These are phyloP conservation scores for Theonella swinhoei DNA, from an alignment of 37 sponge, comb jelly and placozoan species.

Conservation along the genomic window DNA sequence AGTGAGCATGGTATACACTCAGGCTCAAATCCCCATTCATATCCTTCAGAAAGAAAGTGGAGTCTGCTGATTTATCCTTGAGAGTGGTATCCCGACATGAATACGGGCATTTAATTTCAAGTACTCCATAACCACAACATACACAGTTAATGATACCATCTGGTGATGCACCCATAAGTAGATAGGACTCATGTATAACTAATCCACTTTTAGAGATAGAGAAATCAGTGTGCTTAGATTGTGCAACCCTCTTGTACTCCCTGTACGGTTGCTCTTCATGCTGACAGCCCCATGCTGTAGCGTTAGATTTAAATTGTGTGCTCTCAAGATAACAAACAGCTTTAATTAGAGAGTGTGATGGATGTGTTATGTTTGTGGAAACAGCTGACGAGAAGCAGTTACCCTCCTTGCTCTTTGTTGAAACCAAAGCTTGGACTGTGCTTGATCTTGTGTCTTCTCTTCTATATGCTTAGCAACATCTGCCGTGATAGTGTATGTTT, in stretches of 20 bases:
- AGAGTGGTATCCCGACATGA: constrained; percentile 14
- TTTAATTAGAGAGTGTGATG: constrained; percentile 49
- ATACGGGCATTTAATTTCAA: constrained; percentile 55
- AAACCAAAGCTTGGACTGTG: constrained; percentile 48
- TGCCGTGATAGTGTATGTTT: constrained; percentile 11
- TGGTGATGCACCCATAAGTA: constrained; percentile 38
- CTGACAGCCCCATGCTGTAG: constrained; percentile 47
- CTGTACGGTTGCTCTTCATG: constrained; percentile 40
- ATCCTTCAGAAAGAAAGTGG: constrained; percentile 51
- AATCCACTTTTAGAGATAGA: constrained; percentile 32
- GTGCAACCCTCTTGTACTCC: neutral
- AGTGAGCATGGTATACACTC: constrained; percentile 50
- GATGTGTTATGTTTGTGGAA: constrained; percentile 31
- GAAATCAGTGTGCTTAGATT: constrained; percentile 30
- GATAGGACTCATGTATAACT: constrained; percentile 22
- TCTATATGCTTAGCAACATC: constrained; percentile 43
- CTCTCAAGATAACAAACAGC: constrained; percentile 44
- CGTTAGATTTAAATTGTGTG: neutral
- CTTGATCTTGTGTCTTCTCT: constrained; percentile 39
- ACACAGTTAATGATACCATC: constrained; percentile 42
- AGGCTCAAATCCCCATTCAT: constrained; percentile 20
- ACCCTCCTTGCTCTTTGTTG: constrained; percentile 57
- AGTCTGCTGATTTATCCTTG: constrained; percentile 1
- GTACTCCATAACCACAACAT: constrained; percentile 51
- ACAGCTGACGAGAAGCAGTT: constrained; percentile 54